phyloP scores from a whole-genome alignment of 1,140 invertebrate genomes.

The Archivesica marissinica region DNA sequence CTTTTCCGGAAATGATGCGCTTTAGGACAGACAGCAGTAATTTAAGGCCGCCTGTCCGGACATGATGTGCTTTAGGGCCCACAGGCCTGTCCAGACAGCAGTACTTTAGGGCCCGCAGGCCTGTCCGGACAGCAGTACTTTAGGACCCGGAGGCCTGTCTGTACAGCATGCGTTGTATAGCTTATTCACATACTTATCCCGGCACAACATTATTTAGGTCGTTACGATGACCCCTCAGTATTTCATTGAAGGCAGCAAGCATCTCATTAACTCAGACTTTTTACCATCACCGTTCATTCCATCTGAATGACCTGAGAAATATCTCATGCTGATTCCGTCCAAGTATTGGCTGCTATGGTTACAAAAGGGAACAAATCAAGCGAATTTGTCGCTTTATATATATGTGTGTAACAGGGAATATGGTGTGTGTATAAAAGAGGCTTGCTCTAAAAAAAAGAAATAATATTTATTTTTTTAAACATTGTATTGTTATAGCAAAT shows the following conservation, averaged over 20 bases:
- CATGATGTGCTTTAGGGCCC: not conserved
- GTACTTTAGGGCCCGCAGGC: no score
- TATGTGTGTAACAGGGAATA: slow-evolving; percentile 17
- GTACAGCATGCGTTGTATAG: no score
- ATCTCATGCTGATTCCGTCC: slow-evolving; percentile 29
- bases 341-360: slow-evolving; percentile 15
- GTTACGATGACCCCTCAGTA: no score
- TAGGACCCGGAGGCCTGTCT: no score
- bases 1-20: not conserved
- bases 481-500: not conserved
- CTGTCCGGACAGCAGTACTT: no score
- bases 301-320: slow-evolving; percentile 1
- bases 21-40: no score
- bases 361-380: slow-evolving; percentile 31
- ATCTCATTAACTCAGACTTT: slow-evolving; percentile 12
- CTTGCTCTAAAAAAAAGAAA: not conserved
- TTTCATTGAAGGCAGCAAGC: slow-evolving; percentile 32
- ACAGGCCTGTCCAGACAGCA: no score
- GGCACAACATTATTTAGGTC: no score
- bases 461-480: slow-evolving; percentile 36
- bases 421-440: slow-evolving; percentile 19
- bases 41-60: not conserved
- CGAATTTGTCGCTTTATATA: slow-evolving; percentile 19
- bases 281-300: slow-evolving; percentile 3
- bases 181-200: no score